Evolutionary conservation across 1,140 invertebrate species (phyloP).

Genomic region (Temnothorax longispinosus): DNA sequence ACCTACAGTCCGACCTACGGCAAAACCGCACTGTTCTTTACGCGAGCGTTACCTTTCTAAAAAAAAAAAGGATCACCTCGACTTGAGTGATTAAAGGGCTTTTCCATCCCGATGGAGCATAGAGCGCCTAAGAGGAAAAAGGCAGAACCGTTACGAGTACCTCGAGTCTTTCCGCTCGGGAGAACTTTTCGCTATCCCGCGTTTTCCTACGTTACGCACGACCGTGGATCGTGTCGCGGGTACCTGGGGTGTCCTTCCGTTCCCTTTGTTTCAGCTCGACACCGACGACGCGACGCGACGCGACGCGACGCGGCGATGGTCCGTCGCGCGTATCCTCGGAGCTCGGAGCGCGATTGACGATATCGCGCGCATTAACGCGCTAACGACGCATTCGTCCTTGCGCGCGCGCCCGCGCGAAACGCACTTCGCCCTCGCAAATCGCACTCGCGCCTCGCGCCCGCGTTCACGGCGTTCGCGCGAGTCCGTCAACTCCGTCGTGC

Average conservation of each 20-base stretch:
- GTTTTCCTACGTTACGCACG: neutral
- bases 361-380: neutral
- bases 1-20: neutral
- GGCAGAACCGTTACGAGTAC: neutral
- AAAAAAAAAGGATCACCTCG: conserved; percentile 8
- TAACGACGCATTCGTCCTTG: too few relatives aligned
- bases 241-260: neutral
- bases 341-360: neutral
- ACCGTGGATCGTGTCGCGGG: neutral
- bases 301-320: too few relatives aligned
- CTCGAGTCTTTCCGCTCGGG: neutral
- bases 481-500: neutral
- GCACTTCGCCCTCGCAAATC: neutral
- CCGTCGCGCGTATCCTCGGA: neutral
- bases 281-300: too few relatives aligned
- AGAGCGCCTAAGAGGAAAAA: neutral
- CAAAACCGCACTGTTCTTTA: neutral
- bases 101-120: neutral
- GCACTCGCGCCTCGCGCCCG: too few relatives aligned
- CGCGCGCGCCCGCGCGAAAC: too few relatives aligned
- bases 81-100: neutral
- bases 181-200: neutral
- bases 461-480: neutral
- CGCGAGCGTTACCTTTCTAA: neutral
- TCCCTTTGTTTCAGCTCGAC: neutral